Conservation (phyloP, 2,113 vertebrate species). For the Ciconia boyciana region DNA sequence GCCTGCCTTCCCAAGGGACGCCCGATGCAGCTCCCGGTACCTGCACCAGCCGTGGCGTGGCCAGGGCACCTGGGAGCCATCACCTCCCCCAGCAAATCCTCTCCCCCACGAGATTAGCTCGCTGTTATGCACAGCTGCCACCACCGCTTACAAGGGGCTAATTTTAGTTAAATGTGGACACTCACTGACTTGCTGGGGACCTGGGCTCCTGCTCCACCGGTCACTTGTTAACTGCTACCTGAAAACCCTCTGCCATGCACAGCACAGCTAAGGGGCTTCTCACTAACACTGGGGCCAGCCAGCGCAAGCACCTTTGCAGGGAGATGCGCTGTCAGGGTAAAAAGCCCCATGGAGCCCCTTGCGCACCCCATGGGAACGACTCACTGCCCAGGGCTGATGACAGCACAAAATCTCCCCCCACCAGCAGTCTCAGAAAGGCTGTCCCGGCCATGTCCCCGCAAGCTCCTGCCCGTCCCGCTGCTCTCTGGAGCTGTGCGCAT, state of each 20-base stretch:
- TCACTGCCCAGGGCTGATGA: neutral
- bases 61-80: neutral
- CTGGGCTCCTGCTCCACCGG: neutral
- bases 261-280: neutral
- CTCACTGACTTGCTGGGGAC: neutral
- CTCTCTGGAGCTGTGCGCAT: fast-evolving
- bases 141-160: neutral
- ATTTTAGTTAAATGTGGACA: neutral
- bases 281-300: neutral
- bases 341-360: neutral
- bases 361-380: neutral
- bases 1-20: neutral
- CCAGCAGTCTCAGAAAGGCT: neutral
- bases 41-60: neutral
- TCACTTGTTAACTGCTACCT: neutral
- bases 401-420: neutral
- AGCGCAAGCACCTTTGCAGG: neutral
- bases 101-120: fast-evolving
- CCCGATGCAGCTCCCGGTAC: fast-evolving
- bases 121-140: neutral
- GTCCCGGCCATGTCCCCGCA: fast-evolving
- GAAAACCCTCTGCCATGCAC: neutral
- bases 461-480: neutral
- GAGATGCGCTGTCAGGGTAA: neutral
- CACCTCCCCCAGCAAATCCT: neutral